These are phyloP conservation scores for Peucedramus taeniatus DNA, from an alignment of 2,113 vertebrate genomes.

Conservation along the genomic window DNA sequence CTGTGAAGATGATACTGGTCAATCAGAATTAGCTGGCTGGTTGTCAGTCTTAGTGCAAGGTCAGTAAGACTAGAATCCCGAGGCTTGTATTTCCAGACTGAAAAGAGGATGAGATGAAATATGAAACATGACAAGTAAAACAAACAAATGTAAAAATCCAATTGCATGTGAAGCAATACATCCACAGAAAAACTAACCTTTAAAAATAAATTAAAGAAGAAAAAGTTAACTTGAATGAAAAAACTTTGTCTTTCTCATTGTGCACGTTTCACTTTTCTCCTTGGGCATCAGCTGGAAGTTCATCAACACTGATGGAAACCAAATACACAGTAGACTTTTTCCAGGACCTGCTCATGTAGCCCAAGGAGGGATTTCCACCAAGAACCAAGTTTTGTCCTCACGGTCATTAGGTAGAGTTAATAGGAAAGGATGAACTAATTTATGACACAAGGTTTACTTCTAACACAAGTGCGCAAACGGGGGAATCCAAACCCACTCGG, in stretches of 20 bases:
- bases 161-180: neutral
- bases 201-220: neutral
- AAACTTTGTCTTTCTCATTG: neutral
- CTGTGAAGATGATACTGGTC: neutral
- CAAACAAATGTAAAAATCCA: neutral
- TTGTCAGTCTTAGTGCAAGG: neutral
- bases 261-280: neutral
- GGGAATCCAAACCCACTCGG: accelerated
- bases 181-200: neutral
- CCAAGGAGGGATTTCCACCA: neutral
- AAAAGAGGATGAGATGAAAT: neutral
- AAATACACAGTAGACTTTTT: neutral
- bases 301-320: neutral
- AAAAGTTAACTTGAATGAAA: neutral
- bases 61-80: neutral
- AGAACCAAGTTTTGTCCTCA: neutral
- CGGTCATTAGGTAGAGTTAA: neutral
- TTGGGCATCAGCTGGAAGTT: neutral
- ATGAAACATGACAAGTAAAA: neutral
- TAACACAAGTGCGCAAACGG: accelerated
- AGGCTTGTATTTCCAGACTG: neutral
- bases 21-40: neutral
- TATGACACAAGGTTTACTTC: neutral
- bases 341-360: neutral
- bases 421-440: neutral